Evolutionary conservation across 2,797 vertebrate species (phyloP).

Genomic region (Prunella strophiata): DNA sequence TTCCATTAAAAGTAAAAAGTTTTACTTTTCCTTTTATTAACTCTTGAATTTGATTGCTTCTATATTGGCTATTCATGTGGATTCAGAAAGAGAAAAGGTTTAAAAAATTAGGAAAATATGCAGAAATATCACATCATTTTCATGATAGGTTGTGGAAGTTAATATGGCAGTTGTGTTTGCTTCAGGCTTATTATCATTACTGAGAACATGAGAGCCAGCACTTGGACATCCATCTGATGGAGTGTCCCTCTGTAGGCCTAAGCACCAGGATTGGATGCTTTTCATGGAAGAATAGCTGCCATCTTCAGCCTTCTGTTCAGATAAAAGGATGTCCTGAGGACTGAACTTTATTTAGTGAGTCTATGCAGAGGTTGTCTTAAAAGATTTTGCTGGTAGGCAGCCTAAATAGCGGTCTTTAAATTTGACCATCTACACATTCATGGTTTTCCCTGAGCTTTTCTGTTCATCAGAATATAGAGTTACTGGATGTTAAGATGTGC

Average conservation of each 20-base stretch:
- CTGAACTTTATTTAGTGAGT: not conserved
- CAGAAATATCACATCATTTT: not conserved
- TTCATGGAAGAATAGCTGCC: not conserved
- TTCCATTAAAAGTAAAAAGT: not conserved
- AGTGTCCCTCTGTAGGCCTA: not conserved
- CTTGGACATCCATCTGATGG: not conserved
- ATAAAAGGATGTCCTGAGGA: not conserved
- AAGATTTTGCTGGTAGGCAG: not conserved
- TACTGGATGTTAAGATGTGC: not conserved
- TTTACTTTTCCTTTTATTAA: not conserved
- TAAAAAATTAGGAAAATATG: not conserved
- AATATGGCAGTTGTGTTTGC: not conserved
- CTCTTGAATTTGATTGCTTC: not conserved
- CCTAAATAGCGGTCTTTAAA: not conserved
- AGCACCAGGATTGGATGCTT: not conserved
- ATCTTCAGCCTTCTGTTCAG: not conserved
- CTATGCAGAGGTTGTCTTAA: not conserved
- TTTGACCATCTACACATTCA: not conserved
- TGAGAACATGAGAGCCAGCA: not conserved
- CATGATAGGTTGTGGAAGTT: not conserved
- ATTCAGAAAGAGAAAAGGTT: not conserved
- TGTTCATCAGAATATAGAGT: not conserved
- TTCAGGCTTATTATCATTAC: not conserved
- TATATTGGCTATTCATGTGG: not conserved
- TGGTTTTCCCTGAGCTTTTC: not conserved